Base-by-base conservation (phyloP, 2,113 vertebrate species). In the Colius striatus region DNA sequence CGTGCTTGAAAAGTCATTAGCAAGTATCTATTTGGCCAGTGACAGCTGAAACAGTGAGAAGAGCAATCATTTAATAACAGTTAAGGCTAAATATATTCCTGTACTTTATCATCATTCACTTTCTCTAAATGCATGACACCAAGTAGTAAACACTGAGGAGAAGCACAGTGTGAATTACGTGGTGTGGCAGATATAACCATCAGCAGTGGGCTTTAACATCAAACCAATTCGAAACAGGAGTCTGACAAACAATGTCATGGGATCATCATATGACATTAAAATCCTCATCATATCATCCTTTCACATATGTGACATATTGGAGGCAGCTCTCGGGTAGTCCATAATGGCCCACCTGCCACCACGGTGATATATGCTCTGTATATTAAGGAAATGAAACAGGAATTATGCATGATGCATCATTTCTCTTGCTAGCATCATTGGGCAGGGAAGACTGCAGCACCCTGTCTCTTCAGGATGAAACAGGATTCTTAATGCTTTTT, bases 21-120 rank as follows among this genome's bases (percentile, higher is more conserved):
- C 83, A 85, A 73, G 51, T 45, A 79, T 73, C 86, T 96, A 10
- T 90, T 70, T 89, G 90, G 60, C 88, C 77, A 73, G 53, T 82
- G 95, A 87, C 86, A 89, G 80, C 84, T 70, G 76, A 82, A 93
- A 94, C 71, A 80, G 74, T 51, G 80, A 95, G 75, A 79, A 81
- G 43, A 92, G 67, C 73, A 71, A 89, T 70, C 60, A 87, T 82
- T 95, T 89, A 91, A 73, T 80, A 94, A 70, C 47, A 81, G 87
- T 89, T 96, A 92, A 89, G 88, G 89, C 92, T 95, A 94, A 96
- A 91, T 72, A 66, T 58, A 87, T 70, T 91, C 77, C 67, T 80
- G 55, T 30, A 62, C 71, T 90, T 96, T 93, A 22, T 77, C 88
- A 93, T 70, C 47, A 58, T 83, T 90, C 60, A 16, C 36, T 90